Percentiles rank a stretch among this genome's conserved stretches.
Evolutionary conservation across 2,797 vertebrate genomes (phyloP).

Genomic region (Buceros bicornis): DNA sequence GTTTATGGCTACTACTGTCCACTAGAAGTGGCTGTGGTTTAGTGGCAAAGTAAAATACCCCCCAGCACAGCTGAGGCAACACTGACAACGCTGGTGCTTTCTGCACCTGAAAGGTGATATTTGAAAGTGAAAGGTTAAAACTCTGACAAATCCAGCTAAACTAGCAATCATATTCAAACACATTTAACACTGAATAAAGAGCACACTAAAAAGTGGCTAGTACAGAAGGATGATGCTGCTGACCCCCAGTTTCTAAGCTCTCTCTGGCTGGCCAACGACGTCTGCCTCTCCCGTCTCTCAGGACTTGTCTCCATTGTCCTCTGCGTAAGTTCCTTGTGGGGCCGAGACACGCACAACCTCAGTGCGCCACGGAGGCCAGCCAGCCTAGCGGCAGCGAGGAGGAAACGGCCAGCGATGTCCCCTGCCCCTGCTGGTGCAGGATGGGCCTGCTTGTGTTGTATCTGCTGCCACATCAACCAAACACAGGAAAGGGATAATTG

Average conservation of each 20-base stretch:
- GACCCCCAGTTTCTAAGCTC: not conserved
- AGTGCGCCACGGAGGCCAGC: rapidly evolving
- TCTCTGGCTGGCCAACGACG: not conserved
- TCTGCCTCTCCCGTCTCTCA: not conserved
- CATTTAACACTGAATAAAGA: not conserved
- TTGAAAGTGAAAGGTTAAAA: not conserved
- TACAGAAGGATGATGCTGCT: rapidly evolving
- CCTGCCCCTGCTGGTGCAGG: not conserved
- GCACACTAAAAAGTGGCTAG: not conserved
- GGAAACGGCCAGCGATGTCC: not conserved
- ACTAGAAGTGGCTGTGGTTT: not conserved
- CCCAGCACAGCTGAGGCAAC: not conserved
- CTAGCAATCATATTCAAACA: not conserved
- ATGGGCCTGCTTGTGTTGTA: not conserved
- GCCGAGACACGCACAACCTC: rapidly evolving
- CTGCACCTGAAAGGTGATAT: not conserved
- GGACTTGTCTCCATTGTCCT: not conserved
- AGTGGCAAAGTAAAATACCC: not conserved
- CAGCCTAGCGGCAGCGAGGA: rapidly evolving
- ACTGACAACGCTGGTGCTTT: not conserved
- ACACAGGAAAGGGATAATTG: not conserved
- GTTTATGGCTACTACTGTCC: not conserved
- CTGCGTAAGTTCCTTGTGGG: not conserved
- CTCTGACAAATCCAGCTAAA: not conserved
- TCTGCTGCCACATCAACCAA: not conserved